These are phyloP conservation scores for Microplitis deprimator DNA, from an alignment of 2,888 invertebrate species.

Conservation along the genomic window DNA sequence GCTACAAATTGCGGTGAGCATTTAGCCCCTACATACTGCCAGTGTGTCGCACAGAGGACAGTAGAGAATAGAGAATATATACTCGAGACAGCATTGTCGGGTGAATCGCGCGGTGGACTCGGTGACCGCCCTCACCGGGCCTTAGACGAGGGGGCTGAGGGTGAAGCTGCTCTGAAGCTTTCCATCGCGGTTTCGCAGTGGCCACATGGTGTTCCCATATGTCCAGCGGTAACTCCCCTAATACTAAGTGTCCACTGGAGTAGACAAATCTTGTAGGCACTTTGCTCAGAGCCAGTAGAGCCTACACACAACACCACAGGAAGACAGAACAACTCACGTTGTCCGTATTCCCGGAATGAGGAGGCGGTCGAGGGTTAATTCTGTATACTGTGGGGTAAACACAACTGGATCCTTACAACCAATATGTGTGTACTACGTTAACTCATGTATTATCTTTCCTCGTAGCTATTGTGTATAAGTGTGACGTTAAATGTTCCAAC, in stretches of 20 bases:
- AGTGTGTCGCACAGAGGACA: background rate
- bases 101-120: constrained; percentile 49
- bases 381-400: constrained; percentile 16
- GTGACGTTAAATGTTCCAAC: constrained; percentile 36
- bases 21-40: constrained; percentile 56
- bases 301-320: constrained; percentile 19
- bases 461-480: constrained; percentile 21
- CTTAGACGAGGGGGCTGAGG: constrained; percentile 16
- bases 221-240: constrained; percentile 58
- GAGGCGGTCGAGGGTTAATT: constrained; percentile 38
- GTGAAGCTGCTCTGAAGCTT: constrained; percentile 32
- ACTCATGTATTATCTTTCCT: constrained; percentile 18
- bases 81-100: background rate
- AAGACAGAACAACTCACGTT: constrained; percentile 47
- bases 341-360: constrained; percentile 38
- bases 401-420: background rate
- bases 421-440: constrained; percentile 16
- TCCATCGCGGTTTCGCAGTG: constrained; percentile 51
- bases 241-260: constrained; percentile 57
- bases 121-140: constrained; percentile 42
- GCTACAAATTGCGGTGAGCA: constrained; percentile 70
- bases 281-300: constrained; percentile 31
- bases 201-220: constrained; percentile 71
- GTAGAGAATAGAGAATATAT: background rate
- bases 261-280: constrained; percentile 57